Evolutionary conservation across 2,888 invertebrate genomes (phyloP).

Genomic region (Chloromyia formosa): DNA sequence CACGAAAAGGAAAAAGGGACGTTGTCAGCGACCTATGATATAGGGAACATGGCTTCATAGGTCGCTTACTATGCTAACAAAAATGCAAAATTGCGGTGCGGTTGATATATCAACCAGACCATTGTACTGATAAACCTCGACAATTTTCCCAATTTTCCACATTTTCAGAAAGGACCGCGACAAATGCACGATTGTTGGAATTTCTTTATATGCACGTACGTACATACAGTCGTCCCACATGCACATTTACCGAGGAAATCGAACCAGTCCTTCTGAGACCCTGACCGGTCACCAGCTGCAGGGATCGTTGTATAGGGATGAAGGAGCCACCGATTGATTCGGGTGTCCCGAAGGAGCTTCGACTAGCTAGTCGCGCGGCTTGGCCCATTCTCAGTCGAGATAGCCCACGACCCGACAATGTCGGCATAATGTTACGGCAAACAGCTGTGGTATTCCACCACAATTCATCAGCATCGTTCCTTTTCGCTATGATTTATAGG

Average conservation of each 20-base stretch:
- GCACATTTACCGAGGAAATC: not conserved
- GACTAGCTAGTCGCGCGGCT: not conserved
- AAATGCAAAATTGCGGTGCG: slow-evolving; percentile 11
- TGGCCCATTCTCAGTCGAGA: too few relatives aligned
- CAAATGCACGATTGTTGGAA: not conserved
- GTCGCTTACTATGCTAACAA: not conserved
- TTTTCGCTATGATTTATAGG: slow-evolving; percentile 44
- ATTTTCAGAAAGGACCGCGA: not conserved
- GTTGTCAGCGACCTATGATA: too few relatives aligned
- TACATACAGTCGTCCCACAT: not conserved
- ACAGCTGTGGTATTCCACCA: slow-evolving; percentile 43
- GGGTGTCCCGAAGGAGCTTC: not conserved
- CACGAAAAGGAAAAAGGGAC: too few relatives aligned
- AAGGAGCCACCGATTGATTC: not conserved
- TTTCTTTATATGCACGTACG: not conserved
- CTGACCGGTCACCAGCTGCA: not conserved
- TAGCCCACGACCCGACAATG: too few relatives aligned
- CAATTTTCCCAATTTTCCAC: slow-evolving; percentile 26
- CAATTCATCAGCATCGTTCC: slow-evolving; percentile 46
- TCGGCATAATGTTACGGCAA: not conserved
- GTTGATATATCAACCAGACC: slow-evolving; percentile 25
- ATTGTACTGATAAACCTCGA: slow-evolving; percentile 27
- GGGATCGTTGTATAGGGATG: not conserved
- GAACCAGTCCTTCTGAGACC: too few relatives aligned
- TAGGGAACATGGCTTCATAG: too few relatives aligned